phyloP scores from a whole-genome alignment of 2,113 vertebrate genomes.

The Odocoileus hemionus region DNA sequence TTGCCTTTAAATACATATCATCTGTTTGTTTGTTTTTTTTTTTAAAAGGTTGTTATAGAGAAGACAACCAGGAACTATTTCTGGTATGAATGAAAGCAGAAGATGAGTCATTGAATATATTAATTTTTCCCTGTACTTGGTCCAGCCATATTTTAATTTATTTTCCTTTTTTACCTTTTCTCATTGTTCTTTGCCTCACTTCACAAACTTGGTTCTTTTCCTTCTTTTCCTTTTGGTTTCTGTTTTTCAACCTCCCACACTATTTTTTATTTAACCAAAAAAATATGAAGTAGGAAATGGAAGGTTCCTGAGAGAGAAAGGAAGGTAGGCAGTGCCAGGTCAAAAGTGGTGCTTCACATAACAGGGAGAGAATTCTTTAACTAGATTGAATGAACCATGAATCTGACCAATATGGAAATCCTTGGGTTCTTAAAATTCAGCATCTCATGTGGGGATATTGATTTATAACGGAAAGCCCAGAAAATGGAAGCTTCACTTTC shows the following conservation, averaged over 20 bases:
- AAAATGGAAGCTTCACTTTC: slow-evolving; percentile 39
- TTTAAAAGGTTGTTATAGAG: no score
- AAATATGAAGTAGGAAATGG: neutral
- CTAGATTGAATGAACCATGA: slow-evolving; percentile 22
- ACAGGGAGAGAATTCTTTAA: neutral
- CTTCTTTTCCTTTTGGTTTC: neutral
- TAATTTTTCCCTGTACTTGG: neutral
- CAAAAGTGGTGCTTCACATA: neutral
- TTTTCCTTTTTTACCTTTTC: neutral
- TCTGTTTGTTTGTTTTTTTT: no score
- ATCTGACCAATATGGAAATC: slow-evolving; percentile 46
- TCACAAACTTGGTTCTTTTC: neutral
- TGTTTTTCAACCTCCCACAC: neutral
- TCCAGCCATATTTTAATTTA: neutral
- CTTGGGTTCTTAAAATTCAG: slow-evolving; percentile 34
- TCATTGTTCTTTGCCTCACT: neutral
- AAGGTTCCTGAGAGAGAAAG: neutral
- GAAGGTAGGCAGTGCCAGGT: neutral
- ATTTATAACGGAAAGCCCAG: slow-evolving; percentile 29
- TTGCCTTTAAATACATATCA: neutral
- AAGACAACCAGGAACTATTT: neutral
- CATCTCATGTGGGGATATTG: slow-evolving; percentile 17
- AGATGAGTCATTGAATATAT: neutral
- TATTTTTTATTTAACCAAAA: neutral
- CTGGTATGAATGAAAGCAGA: neutral